These are phyloP conservation scores for Leptonema lineaticorne DNA, from an alignment of 1,140 invertebrate species.

Conservation along the genomic window DNA sequence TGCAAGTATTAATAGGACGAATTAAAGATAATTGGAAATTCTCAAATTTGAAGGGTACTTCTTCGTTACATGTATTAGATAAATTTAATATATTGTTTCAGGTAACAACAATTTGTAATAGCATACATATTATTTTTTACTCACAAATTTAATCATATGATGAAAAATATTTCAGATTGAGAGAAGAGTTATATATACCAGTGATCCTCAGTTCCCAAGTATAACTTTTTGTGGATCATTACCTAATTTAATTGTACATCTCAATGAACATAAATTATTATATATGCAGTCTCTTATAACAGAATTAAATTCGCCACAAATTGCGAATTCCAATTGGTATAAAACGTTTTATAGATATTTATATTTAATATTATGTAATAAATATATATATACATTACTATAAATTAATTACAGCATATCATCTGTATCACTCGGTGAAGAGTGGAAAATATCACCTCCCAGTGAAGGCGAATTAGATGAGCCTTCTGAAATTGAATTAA, in stretches of 20 bases:
- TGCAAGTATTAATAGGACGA: constrained; percentile 86
- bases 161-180: constrained; percentile 60
- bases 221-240: constrained; percentile 80
- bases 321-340: constrained; percentile 24
- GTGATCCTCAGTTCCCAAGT: constrained; percentile 83
- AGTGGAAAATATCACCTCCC: constrained; percentile 36
- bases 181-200: constrained; percentile 75
- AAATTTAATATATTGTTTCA: constrained; percentile 87
- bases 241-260: constrained; percentile 82
- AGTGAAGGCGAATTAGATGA: constrained; percentile 41
- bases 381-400: not conserved
- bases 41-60: constrained; percentile 78
- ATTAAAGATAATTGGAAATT: constrained; percentile 89
- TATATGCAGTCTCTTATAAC: constrained; percentile 34
- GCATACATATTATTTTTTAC: not conserved
- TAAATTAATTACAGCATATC: constrained; percentile 11
- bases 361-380: not conserved
- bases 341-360: not conserved
- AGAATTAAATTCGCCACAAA: constrained; percentile 32
- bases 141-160: not conserved
- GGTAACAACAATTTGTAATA: constrained; percentile 44
- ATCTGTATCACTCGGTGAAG: constrained; percentile 5
- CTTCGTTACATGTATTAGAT: constrained; percentile 84
- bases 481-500: constrained; percentile 51
- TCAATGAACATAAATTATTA: constrained; percentile 83